phyloP scores from a whole-genome alignment of 2,797 vertebrate species.

The Eulemur rubriventer region DNA sequence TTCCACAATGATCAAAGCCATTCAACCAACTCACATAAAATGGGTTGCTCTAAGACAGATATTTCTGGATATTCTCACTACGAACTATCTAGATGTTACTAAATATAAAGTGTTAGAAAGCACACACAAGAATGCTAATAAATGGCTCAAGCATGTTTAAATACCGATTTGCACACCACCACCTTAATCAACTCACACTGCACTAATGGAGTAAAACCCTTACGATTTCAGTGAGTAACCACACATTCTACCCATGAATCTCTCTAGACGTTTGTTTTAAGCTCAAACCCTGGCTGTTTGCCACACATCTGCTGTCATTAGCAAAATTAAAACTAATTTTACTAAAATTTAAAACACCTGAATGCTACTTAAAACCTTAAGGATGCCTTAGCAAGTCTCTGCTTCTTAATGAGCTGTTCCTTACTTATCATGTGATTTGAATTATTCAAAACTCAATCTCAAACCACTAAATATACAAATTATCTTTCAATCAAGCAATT shows the following conservation, averaged over 20 bases:
- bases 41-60: background rate
- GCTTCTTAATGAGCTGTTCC: constrained; percentile 64
- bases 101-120: constrained; percentile 61
- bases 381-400: constrained; percentile 61
- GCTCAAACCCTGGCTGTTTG: constrained; percentile 65
- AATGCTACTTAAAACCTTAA: constrained; percentile 69
- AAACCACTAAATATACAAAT: constrained; percentile 64
- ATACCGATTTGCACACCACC: constrained; percentile 21
- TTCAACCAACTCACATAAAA: constrained; percentile 58
- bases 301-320: constrained; percentile 74
- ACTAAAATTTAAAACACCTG: constrained; percentile 74
- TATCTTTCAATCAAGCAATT: constrained; percentile 71
- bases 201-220: constrained; percentile 53
- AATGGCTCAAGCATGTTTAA: constrained; percentile 36
- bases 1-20: constrained; percentile 39
- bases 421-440: constrained; percentile 57
- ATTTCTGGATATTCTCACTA: constrained; percentile 65
- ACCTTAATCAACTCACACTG: constrained; percentile 58
- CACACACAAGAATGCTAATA: constrained; percentile 47
- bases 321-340: constrained; percentile 80
- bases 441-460: constrained; percentile 75
- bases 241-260: constrained; percentile 54
- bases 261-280: constrained; percentile 66
- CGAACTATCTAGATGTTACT: constrained; percentile 42
- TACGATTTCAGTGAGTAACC: constrained; percentile 47